Evolutionary conservation across 2,797 vertebrate genomes (phyloP).

Genomic region (Hemitrygon akajei): DNA sequence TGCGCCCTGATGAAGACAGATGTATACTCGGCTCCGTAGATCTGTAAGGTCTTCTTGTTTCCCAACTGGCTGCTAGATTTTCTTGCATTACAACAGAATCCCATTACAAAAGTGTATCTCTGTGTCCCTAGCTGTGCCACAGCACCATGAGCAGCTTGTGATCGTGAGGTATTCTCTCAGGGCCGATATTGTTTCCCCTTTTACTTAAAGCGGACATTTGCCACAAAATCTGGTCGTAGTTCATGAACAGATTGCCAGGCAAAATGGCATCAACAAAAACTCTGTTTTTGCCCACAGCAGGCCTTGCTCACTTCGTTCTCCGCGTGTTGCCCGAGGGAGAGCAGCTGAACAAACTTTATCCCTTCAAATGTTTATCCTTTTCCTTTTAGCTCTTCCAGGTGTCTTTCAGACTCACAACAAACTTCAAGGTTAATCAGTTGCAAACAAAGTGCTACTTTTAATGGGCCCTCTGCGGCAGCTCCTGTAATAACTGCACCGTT

Average conservation of each 20-base stretch:
- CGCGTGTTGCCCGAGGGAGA: background rate
- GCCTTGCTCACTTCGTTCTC: background rate
- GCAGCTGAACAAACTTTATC: background rate
- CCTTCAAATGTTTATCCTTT: background rate
- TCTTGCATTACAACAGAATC: background rate
- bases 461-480: background rate
- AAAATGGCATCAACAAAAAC: background rate
- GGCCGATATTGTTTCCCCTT: background rate
- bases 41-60: background rate
- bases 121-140: background rate
- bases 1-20: background rate
- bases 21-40: background rate
- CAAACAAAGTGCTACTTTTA: conserved; percentile 26
- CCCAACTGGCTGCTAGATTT: background rate
- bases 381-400: background rate
- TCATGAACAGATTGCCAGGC: background rate
- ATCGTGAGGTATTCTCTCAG: background rate
- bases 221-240: background rate
- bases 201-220: background rate
- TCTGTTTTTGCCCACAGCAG: background rate
- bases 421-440: conserved; percentile 24
- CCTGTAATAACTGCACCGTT: background rate
- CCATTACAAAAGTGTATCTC: background rate
- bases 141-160: background rate
- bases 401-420: background rate